These are phyloP conservation scores for Stigmatopora nigra DNA, from an alignment of 2,113 vertebrate species.

Conservation along the genomic window DNA sequence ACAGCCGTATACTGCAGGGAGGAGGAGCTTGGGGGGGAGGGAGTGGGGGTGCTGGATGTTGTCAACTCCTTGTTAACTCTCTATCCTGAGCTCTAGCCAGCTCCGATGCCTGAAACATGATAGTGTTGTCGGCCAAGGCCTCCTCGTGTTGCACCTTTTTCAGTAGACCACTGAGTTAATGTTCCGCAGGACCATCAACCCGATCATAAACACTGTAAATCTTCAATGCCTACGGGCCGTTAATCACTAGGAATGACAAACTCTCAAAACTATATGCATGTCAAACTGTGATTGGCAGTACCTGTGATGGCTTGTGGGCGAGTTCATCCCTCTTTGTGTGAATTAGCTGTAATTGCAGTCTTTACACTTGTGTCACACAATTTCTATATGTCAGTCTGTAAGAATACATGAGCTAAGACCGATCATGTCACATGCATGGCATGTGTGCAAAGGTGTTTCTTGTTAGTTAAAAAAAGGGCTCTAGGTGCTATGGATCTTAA, in stretches of 20 bases:
- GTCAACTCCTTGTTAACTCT: slow-evolving; percentile 52
- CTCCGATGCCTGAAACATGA: slow-evolving; percentile 33
- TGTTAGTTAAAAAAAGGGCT: too few relatives aligned
- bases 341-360: neutral
- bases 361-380: neutral
- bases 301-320: neutral
- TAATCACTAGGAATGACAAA: slow-evolving; percentile 60
- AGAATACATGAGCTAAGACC: neutral
- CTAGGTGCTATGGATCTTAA: too few relatives aligned
- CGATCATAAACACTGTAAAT: slow-evolving; percentile 43
- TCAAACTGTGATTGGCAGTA: slow-evolving; percentile 38
- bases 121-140: slow-evolving; percentile 20
- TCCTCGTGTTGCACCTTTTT: slow-evolving; percentile 29
- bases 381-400: neutral
- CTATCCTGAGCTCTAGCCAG: slow-evolving; percentile 21
- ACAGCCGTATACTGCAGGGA: slow-evolving; percentile 23
- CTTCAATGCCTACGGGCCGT: slow-evolving; percentile 43
- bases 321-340: neutral
- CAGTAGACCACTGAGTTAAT: slow-evolving; percentile 33
- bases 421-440: neutral
- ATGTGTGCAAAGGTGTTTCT: neutral
- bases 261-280: slow-evolving; percentile 48
- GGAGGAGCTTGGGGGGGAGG: neutral
- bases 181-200: slow-evolving; percentile 31
- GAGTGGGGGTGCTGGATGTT: neutral